A percentile compares a stretch with the other conserved stretches of the same genome.
These are phyloP conservation scores for Halesus radiatus DNA, from an alignment of 1,140 invertebrate genomes.

Conservation along the genomic window DNA sequence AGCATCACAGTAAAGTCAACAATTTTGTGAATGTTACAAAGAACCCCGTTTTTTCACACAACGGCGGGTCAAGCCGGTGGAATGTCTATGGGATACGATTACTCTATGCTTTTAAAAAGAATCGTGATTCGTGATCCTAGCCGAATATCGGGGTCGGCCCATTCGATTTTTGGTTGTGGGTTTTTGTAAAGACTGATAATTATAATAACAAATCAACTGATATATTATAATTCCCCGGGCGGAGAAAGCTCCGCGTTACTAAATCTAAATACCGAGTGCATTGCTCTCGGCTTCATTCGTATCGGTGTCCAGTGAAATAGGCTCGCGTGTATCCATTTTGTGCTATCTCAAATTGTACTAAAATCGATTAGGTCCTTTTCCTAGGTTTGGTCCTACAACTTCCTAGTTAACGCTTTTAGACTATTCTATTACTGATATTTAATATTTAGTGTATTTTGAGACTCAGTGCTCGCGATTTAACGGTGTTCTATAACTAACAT, in stretches of 20 bases:
- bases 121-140: background rate
- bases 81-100: too few species aligned
- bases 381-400: background rate
- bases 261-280: background rate
- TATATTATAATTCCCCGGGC: background rate
- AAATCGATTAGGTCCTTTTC: constrained; percentile 24
- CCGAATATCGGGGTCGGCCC: background rate
- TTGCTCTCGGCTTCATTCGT: background rate
- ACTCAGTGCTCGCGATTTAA: background rate
- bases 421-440: too few species aligned
- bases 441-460: too few species aligned
- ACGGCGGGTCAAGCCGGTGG: too few species aligned
- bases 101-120: too few species aligned
- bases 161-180: constrained; percentile 5
- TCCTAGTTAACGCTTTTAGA: background rate
- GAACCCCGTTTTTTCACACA: too few species aligned
- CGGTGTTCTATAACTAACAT: background rate
- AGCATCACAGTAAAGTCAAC: too few species aligned
- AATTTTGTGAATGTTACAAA: too few species aligned
- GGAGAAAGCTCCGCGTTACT: background rate
- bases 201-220: constrained; percentile 3
- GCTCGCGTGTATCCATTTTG: constrained; percentile 13
- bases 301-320: background rate
- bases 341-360: constrained; percentile 2
- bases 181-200: background rate